phyloP scores from a whole-genome alignment of 92 coral and sea anemone genomes.

The Phenganax marumi region DNA sequence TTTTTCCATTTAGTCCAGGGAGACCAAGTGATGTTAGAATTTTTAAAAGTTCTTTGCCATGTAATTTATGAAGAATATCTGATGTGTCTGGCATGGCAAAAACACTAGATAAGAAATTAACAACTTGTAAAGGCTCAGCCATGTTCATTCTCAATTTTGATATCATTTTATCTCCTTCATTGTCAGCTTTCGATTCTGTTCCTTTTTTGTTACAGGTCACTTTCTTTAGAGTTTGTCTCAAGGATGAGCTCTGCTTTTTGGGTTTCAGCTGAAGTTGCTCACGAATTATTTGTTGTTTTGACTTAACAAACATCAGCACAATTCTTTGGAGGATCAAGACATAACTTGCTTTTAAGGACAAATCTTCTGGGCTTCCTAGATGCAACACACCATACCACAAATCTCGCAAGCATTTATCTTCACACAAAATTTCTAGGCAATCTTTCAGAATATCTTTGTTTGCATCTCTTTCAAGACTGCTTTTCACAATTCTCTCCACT shows the following conservation, averaged over 20 bases:
- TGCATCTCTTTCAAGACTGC: background rate
- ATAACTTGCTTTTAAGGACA: slow-evolving; percentile 2
- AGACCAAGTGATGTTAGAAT: slow-evolving; percentile 47
- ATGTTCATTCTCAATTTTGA: too few species aligned
- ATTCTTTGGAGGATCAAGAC: background rate
- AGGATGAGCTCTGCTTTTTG: background rate
- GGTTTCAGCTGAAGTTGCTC: slow-evolving; percentile 13
- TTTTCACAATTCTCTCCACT: background rate
- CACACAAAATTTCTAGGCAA: background rate
- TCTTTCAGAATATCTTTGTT: background rate
- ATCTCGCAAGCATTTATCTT: background rate
- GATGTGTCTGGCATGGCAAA: background rate
- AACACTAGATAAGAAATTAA: slow-evolving; percentile 20
- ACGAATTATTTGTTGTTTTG: background rate
- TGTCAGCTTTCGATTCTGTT: background rate
- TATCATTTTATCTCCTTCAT: too few species aligned
- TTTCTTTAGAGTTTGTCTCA: background rate
- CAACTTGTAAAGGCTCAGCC: background rate
- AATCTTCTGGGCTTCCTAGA: background rate
- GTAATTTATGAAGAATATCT: slow-evolving; percentile 36
- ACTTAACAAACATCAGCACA: slow-evolving; percentile 5
- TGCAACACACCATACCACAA: background rate
- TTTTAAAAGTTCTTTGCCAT: slow-evolving; percentile 51
- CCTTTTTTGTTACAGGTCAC: background rate
- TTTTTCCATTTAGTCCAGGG: slow-evolving; percentile 56